phyloP scores from a whole-genome alignment of 2,113 vertebrate species.

The Percopsis transmontana region DNA sequence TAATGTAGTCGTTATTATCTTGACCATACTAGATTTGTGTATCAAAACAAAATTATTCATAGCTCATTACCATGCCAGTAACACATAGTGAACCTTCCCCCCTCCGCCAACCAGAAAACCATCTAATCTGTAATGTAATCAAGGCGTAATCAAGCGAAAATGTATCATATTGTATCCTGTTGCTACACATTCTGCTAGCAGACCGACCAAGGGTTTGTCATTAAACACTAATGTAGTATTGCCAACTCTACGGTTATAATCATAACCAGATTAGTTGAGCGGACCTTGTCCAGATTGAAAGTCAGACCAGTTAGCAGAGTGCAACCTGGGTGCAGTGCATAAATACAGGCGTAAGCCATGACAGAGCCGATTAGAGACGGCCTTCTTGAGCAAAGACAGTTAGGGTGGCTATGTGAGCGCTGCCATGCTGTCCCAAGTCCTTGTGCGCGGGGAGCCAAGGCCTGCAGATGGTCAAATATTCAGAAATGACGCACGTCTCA shows the following conservation, averaged over 20 bases:
- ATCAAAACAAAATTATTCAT: neutral
- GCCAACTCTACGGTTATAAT: neutral
- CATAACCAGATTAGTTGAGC: neutral
- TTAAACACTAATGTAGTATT: neutral
- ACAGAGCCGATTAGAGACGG: constrained; percentile 36
- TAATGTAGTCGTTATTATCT: neutral
- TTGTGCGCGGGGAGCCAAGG: constrained; percentile 22
- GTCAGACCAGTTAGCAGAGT: neutral
- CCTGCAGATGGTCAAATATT: constrained; percentile 58
- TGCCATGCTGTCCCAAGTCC: constrained; percentile 30
- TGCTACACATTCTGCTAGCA: neutral
- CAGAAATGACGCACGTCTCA: constrained; percentile 21
- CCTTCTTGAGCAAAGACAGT: constrained; percentile 46
- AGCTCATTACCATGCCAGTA: too few relatives aligned
- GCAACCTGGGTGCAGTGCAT: constrained; percentile 2
- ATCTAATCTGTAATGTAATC: too few relatives aligned
- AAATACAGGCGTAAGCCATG: constrained; percentile 35
- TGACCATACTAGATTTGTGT: too few relatives aligned
- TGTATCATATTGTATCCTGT: too few relatives aligned
- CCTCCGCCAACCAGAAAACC: neutral
- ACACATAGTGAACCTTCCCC: too few relatives aligned
- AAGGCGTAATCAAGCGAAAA: too few relatives aligned
- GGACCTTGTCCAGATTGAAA: constrained; percentile 9
- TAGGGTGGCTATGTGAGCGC: constrained; percentile 32
- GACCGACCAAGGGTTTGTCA: neutral